Base-by-base conservation (phyloP, 2,888 invertebrate species). In the Andrena bucephala region DNA sequence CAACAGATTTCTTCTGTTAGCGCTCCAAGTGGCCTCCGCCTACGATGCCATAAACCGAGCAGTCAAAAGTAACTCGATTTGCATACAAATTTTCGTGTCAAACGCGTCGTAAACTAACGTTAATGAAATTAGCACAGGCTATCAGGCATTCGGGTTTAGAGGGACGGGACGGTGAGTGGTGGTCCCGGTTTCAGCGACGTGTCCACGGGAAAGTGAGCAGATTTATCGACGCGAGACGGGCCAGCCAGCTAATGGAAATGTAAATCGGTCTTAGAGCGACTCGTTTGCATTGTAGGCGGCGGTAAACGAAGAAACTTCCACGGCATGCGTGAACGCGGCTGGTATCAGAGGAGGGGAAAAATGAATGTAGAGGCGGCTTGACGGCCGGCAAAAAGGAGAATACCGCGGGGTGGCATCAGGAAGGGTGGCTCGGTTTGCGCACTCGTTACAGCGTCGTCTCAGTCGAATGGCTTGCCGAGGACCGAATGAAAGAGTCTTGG, bases 201-300 rank as follows among this genome's bases (percentile, higher is more conserved):
- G 42, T 57, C 69, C 29, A 20, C 42, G 54, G 42, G 71, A 77
- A 50, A 78, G 68, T 59, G 83, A 70, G 60, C 85, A 79, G 85
- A 88, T 89, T 89, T 89, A 89, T 89, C 83, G 89, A 72, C 52
- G 76, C 81, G 71, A 73, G 69, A 67, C 83, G 77, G 75, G 77
- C 74, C 81, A 78, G 31, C 81, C 77, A 73, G 84, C 88, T 90
- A 91, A 92, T 91, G 88, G 89, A 92, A 90, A 91, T 91, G 91
- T 89, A 91, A 92, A 90, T 91, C 84, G 87, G 90, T 88, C 84
- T 89, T 83, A 84, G 88, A 4, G 84, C 87, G 88, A 85, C 62
- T 88, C 87, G 89, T 92, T 91, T 89, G 89, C 89, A 90, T 91
- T 80, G 87, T 63, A 77, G 80, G 60, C 81, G 85, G 16, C 29